phyloP scores from a whole-genome alignment of 2,888 invertebrate species.

The Aphodius granarius region DNA sequence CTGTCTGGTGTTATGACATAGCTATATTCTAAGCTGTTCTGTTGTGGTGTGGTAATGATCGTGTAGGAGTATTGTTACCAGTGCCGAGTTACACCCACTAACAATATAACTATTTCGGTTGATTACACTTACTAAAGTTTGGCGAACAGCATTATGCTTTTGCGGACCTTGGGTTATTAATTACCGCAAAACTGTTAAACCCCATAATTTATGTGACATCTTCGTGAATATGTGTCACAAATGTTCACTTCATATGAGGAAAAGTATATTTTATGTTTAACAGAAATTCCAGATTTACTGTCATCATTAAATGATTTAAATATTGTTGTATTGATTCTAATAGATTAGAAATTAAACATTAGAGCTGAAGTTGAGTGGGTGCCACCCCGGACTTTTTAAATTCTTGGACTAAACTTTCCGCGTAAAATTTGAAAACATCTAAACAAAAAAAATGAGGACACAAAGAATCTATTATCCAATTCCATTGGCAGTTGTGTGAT shows the following conservation, averaged over 20 bases:
- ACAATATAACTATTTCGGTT: background rate
- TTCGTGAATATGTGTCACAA: background rate
- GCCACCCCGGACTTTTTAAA: too few species aligned
- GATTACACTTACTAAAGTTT: background rate
- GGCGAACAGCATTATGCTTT: background rate
- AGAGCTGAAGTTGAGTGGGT: too few species aligned
- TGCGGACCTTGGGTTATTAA: background rate
- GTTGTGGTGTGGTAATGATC: background rate
- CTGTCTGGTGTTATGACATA: background rate
- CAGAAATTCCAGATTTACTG: background rate
- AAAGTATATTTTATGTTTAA: background rate
- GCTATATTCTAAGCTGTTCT: background rate
- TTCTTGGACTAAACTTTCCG: too few species aligned
- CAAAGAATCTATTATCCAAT: too few species aligned
- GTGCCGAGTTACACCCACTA: background rate
- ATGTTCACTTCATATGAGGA: background rate
- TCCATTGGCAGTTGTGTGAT: too few species aligned
- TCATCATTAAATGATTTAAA: background rate
- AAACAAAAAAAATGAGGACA: too few species aligned
- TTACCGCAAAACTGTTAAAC: background rate
- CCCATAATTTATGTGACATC: background rate
- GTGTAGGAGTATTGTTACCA: background rate
- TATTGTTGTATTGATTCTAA: too few species aligned
- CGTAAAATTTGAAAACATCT: too few species aligned
- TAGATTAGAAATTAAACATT: too few species aligned